phyloP scores from a whole-genome alignment of 2,888 invertebrate genomes.

The Cinara cedri region DNA sequence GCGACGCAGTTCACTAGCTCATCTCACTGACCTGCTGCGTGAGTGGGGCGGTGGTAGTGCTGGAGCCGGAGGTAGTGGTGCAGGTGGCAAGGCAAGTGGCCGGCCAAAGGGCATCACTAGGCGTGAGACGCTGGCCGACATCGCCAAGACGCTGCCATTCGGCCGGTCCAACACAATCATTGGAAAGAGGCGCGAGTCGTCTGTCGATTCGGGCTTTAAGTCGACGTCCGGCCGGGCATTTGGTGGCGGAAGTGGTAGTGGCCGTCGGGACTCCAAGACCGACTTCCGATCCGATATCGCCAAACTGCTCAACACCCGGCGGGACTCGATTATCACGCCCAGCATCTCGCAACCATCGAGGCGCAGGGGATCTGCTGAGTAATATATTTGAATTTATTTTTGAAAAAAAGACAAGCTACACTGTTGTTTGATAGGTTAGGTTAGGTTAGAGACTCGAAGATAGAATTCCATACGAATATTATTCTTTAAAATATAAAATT shows the following conservation, averaged over 20 bases:
- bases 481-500: too few species aligned
- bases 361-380: slow-evolving; percentile 46
- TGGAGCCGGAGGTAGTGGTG: slow-evolving; percentile 87
- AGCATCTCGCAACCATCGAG: slow-evolving; percentile 26
- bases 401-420: too few species aligned
- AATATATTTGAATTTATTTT: neutral
- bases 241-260: slow-evolving; percentile 66
- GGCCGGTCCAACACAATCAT: slow-evolving; percentile 70
- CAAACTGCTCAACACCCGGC: slow-evolving; percentile 47
- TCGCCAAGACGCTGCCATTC: slow-evolving; percentile 85
- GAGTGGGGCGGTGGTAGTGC: slow-evolving; percentile 79
- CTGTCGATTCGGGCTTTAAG: slow-evolving; percentile 84
- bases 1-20: slow-evolving; percentile 83
- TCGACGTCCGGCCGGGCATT: slow-evolving; percentile 67
- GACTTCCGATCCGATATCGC: slow-evolving; percentile 53
- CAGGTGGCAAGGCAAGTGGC: slow-evolving; percentile 67
- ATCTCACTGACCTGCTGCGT: slow-evolving; percentile 83
- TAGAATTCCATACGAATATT: too few species aligned
- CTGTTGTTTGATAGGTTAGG: too few species aligned
- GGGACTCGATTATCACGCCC: slow-evolving; percentile 46
- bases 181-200: slow-evolving; percentile 83
- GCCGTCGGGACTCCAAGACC: slow-evolving; percentile 65
- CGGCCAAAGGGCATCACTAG: slow-evolving; percentile 72
- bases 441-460: too few species aligned
- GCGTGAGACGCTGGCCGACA: slow-evolving; percentile 84